A percentile compares a stretch with the other conserved stretches of the same genome.
phyloP scores from a whole-genome alignment of 2,888 invertebrate species.

The Alsophila aescularia region DNA sequence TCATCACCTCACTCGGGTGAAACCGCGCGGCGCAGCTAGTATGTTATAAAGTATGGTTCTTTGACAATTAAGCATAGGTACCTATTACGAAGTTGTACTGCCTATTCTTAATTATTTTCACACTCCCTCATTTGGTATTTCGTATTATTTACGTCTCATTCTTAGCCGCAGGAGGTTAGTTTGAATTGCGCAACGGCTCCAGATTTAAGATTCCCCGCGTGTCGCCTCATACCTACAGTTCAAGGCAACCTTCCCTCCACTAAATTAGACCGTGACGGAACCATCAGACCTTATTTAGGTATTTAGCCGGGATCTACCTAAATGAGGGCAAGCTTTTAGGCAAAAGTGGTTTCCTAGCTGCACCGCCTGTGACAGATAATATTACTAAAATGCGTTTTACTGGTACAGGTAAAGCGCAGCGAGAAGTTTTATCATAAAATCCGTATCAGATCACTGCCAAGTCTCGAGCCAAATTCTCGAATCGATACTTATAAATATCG shows the following conservation, averaged over 20 bases:
- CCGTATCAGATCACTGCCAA: background rate
- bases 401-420: background rate
- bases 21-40: too few species aligned
- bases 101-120: too few species aligned
- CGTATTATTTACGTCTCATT: background rate
- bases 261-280: background rate
- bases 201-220: background rate
- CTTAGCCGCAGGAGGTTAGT: background rate
- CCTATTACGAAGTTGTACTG: too few species aligned
- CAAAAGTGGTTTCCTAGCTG: background rate
- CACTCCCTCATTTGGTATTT: background rate
- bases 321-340: slow-evolving; percentile 2
- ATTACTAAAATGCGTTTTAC: background rate
- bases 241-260: slow-evolving; percentile 6
- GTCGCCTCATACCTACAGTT: background rate
- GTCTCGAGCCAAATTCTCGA: slow-evolving; percentile 7
- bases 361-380: background rate
- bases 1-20: too few species aligned
- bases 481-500: slow-evolving; percentile 15
- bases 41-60: too few species aligned
- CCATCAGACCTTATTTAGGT: background rate
- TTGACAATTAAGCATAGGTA: too few species aligned
- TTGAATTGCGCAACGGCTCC: background rate
- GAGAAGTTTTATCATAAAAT: background rate
- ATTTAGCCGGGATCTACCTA: background rate